A percentile compares a stretch with the other conserved stretches of the same genome.
These are phyloP conservation scores for Columba guinea DNA, from an alignment of 2,797 vertebrate genomes.

Conservation along the genomic window DNA sequence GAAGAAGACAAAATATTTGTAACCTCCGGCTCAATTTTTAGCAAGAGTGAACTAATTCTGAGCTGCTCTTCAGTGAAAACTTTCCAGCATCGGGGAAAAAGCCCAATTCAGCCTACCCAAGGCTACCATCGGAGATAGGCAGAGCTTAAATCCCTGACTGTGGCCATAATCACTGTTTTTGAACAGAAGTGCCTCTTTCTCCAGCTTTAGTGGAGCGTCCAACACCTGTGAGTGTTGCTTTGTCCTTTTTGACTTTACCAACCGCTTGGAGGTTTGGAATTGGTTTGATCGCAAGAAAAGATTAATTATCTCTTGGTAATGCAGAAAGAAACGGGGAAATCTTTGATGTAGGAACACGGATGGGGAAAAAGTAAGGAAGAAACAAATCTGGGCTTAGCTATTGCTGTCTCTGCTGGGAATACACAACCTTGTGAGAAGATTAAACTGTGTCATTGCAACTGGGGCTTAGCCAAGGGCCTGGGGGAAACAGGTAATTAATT, in stretches of 20 bases:
- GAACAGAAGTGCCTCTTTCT: background rate
- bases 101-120: background rate
- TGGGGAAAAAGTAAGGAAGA: background rate
- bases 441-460: background rate
- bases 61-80: background rate
- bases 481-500: background rate
- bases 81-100: background rate
- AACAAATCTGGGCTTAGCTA: background rate
- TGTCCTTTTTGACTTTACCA: background rate
- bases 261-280: background rate
- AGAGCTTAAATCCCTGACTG: background rate
- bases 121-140: background rate
- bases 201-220: background rate
- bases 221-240: background rate
- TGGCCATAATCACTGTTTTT: accelerated
- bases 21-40: background rate
- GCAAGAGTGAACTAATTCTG: background rate
- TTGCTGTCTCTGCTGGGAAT: accelerated
- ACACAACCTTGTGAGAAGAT: background rate
- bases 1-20: background rate
- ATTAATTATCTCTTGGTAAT: background rate
- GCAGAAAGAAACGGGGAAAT: background rate
- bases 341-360: background rate
- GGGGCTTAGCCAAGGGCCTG: background rate
- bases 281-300: background rate